Percentiles rank a stretch among this genome's conserved stretches.
Conservation (phyloP, 2,888 invertebrate genomes). For the Xylocampa areola region DNA sequence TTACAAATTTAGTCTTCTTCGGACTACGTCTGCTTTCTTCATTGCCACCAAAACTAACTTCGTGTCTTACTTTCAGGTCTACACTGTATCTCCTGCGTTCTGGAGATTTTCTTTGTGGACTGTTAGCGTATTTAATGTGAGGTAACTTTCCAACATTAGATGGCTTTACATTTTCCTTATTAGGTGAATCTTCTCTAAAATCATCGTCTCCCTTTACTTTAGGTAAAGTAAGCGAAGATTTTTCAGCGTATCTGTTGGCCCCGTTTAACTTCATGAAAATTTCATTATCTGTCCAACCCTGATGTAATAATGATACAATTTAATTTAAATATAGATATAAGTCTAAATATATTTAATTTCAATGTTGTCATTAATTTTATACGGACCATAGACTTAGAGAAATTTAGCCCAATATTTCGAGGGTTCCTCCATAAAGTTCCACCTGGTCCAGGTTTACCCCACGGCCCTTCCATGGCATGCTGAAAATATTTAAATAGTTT, state of each 20-base stretch:
- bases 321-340: not conserved
- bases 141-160: slow-evolving; percentile 76
- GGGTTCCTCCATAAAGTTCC: slow-evolving; percentile 94
- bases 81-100: slow-evolving; percentile 55
- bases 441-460: slow-evolving; percentile 93
- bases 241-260: slow-evolving; percentile 70
- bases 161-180: slow-evolving; percentile 73
- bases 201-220: slow-evolving; percentile 87
- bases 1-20: slow-evolving; percentile 76
- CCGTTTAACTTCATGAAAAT: slow-evolving; percentile 78
- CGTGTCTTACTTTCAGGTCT: slow-evolving; percentile 55
- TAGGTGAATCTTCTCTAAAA: slow-evolving; percentile 60
- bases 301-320: not conserved
- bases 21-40: slow-evolving; percentile 66
- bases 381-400: slow-evolving; percentile 94
- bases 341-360: not conserved
- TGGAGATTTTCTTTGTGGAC: slow-evolving; percentile 54
- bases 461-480: slow-evolving; percentile 87
- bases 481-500: slow-evolving; percentile 63
- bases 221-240: slow-evolving; percentile 87
- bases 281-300: slow-evolving; percentile 87
- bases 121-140: slow-evolving; percentile 68
- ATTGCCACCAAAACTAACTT: slow-evolving; percentile 45
- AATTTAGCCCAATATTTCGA: slow-evolving; percentile 92
- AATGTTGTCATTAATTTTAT: slow-evolving; percentile 1